A percentile compares a stretch with the other conserved stretches of the same genome.
Evolutionary conservation across 2,113 vertebrate genomes (phyloP).

Genomic region (Tachysurus vachellii): DNA sequence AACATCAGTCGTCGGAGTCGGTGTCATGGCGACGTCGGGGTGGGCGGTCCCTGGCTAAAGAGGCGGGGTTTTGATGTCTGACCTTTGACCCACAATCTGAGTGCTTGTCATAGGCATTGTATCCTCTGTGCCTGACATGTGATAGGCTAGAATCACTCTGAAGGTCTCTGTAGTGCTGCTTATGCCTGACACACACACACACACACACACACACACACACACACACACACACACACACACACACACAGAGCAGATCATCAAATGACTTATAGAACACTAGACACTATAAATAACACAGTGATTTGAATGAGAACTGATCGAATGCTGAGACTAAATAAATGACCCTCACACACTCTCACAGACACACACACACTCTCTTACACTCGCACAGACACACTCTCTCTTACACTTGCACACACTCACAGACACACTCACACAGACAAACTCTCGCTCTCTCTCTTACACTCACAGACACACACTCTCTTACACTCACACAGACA

Average conservation of each 20-base stretch:
- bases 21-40: conserved; percentile 72
- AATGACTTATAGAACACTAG: background rate
- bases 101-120: conserved; percentile 71
- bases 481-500: no score
- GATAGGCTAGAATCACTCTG: conserved; percentile 74
- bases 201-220: conserved; percentile 53
- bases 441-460: no score
- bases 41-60: conserved; percentile 54
- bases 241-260: conserved; percentile 30
- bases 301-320: no score
- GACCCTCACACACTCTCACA: no score
- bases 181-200: conserved; percentile 68
- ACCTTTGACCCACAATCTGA: conserved; percentile 68
- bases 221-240: conserved; percentile 55
- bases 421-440: no score
- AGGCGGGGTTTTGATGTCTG: conserved; percentile 56
- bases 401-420: no score
- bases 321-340: no score
- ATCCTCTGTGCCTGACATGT: conserved; percentile 75
- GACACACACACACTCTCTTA: no score
- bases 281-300: no score
- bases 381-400: no score
- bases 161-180: conserved; percentile 74
- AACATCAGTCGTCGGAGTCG: conserved; percentile 73
- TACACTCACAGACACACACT: no score